Base-by-base conservation (phyloP, 2,888 invertebrate genomes). In the Eupithecia inturbata region DNA sequence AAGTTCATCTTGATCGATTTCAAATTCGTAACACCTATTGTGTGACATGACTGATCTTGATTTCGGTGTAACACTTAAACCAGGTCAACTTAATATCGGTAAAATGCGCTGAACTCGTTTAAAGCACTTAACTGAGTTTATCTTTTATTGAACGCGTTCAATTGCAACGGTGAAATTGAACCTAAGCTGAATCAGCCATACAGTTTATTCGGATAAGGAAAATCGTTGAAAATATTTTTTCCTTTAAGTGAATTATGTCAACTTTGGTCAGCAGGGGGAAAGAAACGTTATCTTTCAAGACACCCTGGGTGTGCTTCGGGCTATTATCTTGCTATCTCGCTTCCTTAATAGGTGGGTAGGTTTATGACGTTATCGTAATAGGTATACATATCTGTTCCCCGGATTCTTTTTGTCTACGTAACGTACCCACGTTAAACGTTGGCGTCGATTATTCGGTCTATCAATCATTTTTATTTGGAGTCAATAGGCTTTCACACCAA, bases 201-300 rank as follows among this genome's bases (percentile, higher is more conserved):
- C 60, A 60, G 64, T 71, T 71, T 67, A 63, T 26, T 39, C 66
- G 39, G 66, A 70, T 71, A 67, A 76, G 76, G 77, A 75, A 78
- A 77, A 76, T 73, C 62, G 72, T 70, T 69, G 71, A 73, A 77
- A 77, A 75, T 70, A 76, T 70, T 75, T 76, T 75, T 73, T 72
- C 76, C 76, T 67, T 68, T 76, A 73, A 75, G 68, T 73, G 73
- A 73, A 81, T 80, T 77, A 84, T 79, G 83, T 84, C 83, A 83
- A 79, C 80, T 80, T 71, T 80, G 84, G 85, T 83, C 85, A 84
- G 80, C 78, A 80, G 77, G 80, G 82, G 77, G 53, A 80, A 81
- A 82, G 80, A 78, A 84, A 79, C 77, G 78, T 82, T 85, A 86
- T 87, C 84, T 87, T 83, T 85, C 85, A 85, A 80, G 79, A 80